Evolutionary conservation across 2,888 invertebrate species (phyloP).

Genomic region (Pocota personata): DNA sequence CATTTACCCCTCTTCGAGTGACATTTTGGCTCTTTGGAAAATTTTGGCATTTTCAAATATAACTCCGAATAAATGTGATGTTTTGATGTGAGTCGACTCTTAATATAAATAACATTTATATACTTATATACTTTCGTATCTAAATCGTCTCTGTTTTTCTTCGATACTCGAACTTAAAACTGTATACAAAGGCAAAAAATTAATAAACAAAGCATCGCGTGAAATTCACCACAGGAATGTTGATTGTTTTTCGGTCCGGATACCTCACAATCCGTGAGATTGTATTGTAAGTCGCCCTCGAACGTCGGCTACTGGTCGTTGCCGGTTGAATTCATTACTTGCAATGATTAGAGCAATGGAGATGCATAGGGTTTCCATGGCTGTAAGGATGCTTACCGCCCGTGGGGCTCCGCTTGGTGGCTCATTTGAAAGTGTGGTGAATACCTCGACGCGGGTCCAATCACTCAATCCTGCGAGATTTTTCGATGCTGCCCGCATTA

Average conservation of each 20-base stretch:
- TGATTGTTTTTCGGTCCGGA: slow-evolving; percentile 14
- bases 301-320: background rate
- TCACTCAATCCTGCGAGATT: slow-evolving; percentile 84
- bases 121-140: slow-evolving; percentile 60
- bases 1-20: background rate
- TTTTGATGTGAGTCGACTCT: slow-evolving; percentile 50
- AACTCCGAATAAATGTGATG: background rate
- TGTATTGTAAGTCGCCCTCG: slow-evolving; percentile 17
- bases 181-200: slow-evolving; percentile 65
- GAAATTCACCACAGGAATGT: slow-evolving; percentile 66
- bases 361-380: slow-evolving; percentile 40
- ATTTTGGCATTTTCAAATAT: background rate
- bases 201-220: slow-evolving; percentile 47
- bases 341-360: slow-evolving; percentile 37
- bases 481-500: slow-evolving; percentile 84
- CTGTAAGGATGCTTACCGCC: slow-evolving; percentile 6
- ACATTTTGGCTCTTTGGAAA: background rate
- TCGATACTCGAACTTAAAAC: slow-evolving; percentile 63
- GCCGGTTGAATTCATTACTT: slow-evolving; percentile 31
- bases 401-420: slow-evolving; percentile 75
- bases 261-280: slow-evolving; percentile 51
- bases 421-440: slow-evolving; percentile 80
- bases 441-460: slow-evolving; percentile 80
- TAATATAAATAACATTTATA: slow-evolving; percentile 38
- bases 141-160: slow-evolving; percentile 53